A percentile compares a stretch with the other conserved stretches of the same genome.
phyloP scores from a whole-genome alignment of 2,797 vertebrate genomes.

The Brachymystax lenok region DNA sequence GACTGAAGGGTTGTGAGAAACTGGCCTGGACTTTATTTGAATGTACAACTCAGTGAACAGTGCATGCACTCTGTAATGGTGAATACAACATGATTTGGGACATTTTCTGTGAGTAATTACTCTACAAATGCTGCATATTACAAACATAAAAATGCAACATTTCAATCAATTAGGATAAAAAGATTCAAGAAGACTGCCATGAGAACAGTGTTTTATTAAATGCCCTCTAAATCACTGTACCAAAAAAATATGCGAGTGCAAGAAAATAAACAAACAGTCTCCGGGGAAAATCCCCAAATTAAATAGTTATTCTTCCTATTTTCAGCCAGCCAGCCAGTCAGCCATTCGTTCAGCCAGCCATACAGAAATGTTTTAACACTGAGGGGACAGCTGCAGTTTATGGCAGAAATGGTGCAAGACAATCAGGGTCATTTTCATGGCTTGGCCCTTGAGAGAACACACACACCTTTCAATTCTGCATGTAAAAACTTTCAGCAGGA shows the following conservation, averaged over 20 bases:
- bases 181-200: no score
- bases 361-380: conserved; percentile 50
- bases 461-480: conserved; percentile 40
- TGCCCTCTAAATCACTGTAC: not conserved
- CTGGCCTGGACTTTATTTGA: conserved; percentile 20
- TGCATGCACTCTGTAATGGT: not conserved
- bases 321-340: conserved; percentile 39
- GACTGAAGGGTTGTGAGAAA: conserved; percentile 55
- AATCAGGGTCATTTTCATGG: conserved; percentile 58
- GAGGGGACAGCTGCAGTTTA: conserved; percentile 62
- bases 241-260: not conserved
- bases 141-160: no score
- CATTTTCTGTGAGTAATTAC: not conserved
- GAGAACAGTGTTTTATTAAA: not conserved
- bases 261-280: conserved; percentile 18
- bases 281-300: no score
- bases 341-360: conserved; percentile 22
- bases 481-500: conserved; percentile 31
- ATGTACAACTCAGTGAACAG: not conserved
- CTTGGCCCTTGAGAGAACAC: conserved; percentile 41
- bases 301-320: conserved; percentile 42
- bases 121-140: not conserved
- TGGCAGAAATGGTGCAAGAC: conserved; percentile 47
- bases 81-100: not conserved
- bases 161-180: no score